Evolutionary conservation across 30 jellyfish, hydroid and myxozoan genomes (phyloP).

Genomic region (Hydractinia symbiolongicarpus): DNA sequence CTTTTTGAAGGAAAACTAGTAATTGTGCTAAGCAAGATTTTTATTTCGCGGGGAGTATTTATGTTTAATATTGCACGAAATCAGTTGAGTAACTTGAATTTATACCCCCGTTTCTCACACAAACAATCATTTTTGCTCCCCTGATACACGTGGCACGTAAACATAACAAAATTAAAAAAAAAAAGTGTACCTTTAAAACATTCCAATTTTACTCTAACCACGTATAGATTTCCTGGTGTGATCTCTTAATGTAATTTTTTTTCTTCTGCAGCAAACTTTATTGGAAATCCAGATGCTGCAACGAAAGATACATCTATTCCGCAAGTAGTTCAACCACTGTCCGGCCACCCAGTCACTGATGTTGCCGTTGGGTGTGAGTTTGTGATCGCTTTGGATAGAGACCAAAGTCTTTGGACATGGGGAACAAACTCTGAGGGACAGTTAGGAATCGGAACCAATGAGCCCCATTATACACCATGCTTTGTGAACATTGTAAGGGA

Average conservation of each 20-base stretch:
- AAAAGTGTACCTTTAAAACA: no score
- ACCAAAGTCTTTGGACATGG: constrained; percentile 82
- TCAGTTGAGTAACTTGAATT: no score
- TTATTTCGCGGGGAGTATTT: no score
- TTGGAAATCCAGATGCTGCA: constrained; percentile 43
- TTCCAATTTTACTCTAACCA: no score
- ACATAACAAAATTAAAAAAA: no score
- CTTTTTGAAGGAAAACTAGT: no score
- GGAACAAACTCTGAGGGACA: constrained; percentile 77
- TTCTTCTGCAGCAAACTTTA: constrained; percentile 33
- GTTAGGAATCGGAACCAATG: constrained; percentile 65
- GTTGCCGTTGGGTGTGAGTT: constrained; percentile 75
- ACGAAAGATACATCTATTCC: constrained; percentile 44
- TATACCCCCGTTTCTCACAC: no score
- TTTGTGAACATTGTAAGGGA: constrained; percentile 44
- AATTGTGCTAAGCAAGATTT: no score
- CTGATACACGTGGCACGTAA: no score
- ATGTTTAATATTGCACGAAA: no score
- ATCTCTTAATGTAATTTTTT: neutral
- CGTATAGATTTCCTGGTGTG: no score
- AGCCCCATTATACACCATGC: constrained; percentile 59
- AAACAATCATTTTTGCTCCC: no score
- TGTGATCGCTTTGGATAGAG: constrained; percentile 64
- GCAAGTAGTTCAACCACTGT: constrained; percentile 45
- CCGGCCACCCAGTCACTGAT: constrained; percentile 54